These are phyloP conservation scores for Camelus bactrianus DNA, from an alignment of 2,113 vertebrate genomes.

Conservation along the genomic window DNA sequence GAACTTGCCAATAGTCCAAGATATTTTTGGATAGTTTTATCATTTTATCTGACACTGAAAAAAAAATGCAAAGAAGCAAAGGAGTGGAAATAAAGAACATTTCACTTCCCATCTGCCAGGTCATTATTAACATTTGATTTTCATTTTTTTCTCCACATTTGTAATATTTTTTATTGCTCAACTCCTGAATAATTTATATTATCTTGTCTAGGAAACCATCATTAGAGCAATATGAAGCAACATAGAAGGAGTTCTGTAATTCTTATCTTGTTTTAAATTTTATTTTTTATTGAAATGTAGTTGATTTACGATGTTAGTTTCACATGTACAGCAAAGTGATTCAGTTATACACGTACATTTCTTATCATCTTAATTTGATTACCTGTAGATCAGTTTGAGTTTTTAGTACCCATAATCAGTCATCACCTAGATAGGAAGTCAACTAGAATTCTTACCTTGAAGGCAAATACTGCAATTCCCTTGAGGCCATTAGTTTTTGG, in stretches of 20 bases:
- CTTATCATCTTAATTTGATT: constrained; percentile 53
- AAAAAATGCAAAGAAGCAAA: neutral
- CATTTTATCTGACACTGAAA: constrained; percentile 15
- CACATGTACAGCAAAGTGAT: too few relatives aligned
- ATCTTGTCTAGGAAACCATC: neutral
- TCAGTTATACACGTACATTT: too few relatives aligned
- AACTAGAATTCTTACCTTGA: constrained; percentile 5
- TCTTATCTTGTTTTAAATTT: neutral
- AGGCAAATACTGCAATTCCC: neutral
- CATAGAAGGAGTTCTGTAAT: neutral
- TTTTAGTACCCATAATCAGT: neutral
- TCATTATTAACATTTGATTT: constrained; percentile 54
- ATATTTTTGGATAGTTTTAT: constrained; percentile 13
- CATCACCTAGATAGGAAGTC: neutral
- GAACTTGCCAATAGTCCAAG: neutral
- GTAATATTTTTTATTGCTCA: constrained; percentile 11
- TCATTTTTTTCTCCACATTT: neutral
- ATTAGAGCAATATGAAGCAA: neutral
- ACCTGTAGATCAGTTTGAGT: neutral
- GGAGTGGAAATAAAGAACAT: neutral
- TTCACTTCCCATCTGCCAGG: neutral
- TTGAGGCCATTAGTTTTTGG: neutral
- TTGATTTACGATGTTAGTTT: too few relatives aligned
- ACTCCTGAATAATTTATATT: constrained; percentile 9
- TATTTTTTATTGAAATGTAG: too few relatives aligned